Evolutionary conservation across 2,888 invertebrate genomes (phyloP), one percentile per base, ranked within the genome.

Genomic region (Neoscelio sp.): DNA sequence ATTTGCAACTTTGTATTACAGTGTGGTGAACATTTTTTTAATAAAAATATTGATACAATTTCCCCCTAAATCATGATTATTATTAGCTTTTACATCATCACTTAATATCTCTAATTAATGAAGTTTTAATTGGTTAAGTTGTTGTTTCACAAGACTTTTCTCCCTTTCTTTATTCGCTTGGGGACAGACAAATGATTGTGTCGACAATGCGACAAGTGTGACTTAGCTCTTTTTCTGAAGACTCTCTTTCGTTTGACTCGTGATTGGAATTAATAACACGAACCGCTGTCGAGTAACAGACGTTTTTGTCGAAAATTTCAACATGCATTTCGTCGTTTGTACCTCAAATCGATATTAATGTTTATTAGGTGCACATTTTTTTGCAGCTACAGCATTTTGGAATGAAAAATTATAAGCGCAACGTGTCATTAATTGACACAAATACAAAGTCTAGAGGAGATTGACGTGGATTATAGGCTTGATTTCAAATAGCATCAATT

Each of bases 211-310:
- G 58, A 68, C 64, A 76, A 73, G 74, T 76, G 80, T 78, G 73
- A 78, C 80, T 76, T 46, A 71, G 54, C 78, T 35, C 60, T 78
- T 78, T 71, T 78, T 71, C 65, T 78, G 64, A 65, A 44, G 78
- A 71, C 67, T 65, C 67, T 60, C 48, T 38, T 54, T 54, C 56
- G 58, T 78, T 78, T 40, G 67, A 44, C 54, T 60, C 78, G 67
- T 78, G 78, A 65, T 73, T 78, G 52, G 78, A 78, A 71, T 78
- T 78, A 73, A 78, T 67, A 78, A 73, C 48, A 70, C 26, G 44
- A 38, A 54, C 67, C 35, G 67, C 48, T 46, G 48, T 15, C 33
- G 40, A 12, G 40, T 30, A 13, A 26, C 38, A 35, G 23, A 23
- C 8, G 17, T 77, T 56, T 70, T 54, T 62, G 44, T 56, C 62